Evolutionary conservation across 2,888 invertebrate genomes (phyloP), one percentile per base, ranked within the genome.

Genomic region (Oscheius onirici): DNA sequence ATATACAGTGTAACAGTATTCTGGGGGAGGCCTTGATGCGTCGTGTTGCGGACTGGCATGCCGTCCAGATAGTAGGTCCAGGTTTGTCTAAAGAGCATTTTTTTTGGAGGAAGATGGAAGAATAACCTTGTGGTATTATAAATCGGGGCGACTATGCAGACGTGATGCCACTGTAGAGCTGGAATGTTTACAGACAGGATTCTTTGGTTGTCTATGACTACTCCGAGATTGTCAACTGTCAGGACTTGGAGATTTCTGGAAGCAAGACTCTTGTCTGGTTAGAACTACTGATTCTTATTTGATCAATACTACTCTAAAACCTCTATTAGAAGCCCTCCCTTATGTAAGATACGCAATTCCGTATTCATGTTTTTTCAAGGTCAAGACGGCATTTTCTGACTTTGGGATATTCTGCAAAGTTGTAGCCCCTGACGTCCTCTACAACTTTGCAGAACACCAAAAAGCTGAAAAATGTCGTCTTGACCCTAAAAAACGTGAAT

Each of bases 11-110:
- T 43, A 10, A n/a, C 20, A 15, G 52, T 63, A 22, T 63, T 63
- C 24, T 61, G 52, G 3, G 70, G 70, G n/a, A 70, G 70, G 15
- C 28, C 10, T 17, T 13, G 63, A 24, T 63, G 40, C 8, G 70
- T 63, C 2, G 61, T 41, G 40, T 70, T 63, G 11, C n/a, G 15
- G 1, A 70, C 63, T 13, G 51, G 17, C 6, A 22, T 41, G 2
- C 70, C 70, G 22, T 70, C 63, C 11, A 70, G 20, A 34, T 41
- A 70, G 24, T 63, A 63, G n/a, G 20, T 52, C 70, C 70, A 70
- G 22, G 51, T 63, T 17, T 28, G 55, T 66, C 54, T 66, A n/a
- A 22, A 41, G 3, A 8, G 10, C 5, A 13, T 44, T 43, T 13
- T 17, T 24, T 63, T 46, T 49, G 20, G 20, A 11, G 2, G 11